Percentiles rank a stretch among this genome's conserved stretches.
Conservation (phyloP, 92 coral and sea anemone species). For the Bergia puertoricense region DNA sequence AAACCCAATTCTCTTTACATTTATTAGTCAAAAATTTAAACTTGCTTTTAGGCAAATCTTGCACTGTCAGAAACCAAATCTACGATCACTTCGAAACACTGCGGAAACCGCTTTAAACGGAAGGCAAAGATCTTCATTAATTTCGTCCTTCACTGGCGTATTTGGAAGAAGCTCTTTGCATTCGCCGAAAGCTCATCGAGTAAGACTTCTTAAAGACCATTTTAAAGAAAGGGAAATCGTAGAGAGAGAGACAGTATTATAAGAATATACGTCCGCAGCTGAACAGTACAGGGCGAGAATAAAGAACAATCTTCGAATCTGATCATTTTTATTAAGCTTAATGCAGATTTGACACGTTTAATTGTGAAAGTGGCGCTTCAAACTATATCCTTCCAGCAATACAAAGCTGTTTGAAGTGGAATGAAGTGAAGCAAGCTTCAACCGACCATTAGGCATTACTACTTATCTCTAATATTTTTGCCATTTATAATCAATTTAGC, state of each 20-base stretch:
- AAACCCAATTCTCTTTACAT: constrained; percentile 85
- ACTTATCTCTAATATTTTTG: constrained; percentile 20
- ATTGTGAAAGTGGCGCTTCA: not conserved
- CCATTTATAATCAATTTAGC: constrained; percentile 4
- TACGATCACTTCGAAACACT: constrained; percentile 35
- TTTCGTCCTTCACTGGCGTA: constrained; percentile 1
- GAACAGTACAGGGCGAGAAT: not conserved
- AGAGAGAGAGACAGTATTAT: constrained; percentile 33
- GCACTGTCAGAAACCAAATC: constrained; percentile 70
- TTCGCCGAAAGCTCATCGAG: constrained; percentile 9
- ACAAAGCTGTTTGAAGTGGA: not conserved
- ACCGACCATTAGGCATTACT: not conserved
- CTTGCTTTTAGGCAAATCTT: constrained; percentile 76
- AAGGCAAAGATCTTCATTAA: constrained; percentile 11
- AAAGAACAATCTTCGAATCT: not conserved
- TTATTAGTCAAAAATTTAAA: constrained; percentile 89
- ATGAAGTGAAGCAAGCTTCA: not conserved
- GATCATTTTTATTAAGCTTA: not conserved
- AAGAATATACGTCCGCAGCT: not conserved
- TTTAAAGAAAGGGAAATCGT: constrained; percentile 20
- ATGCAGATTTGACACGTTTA: not conserved
- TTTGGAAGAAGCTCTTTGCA: not conserved
- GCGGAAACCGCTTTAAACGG: not conserved
- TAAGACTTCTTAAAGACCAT: constrained; percentile 12
- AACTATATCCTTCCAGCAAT: not conserved